Base-by-base conservation (phyloP, 2,113 vertebrate species). In the Sinosuthora webbiana region DNA sequence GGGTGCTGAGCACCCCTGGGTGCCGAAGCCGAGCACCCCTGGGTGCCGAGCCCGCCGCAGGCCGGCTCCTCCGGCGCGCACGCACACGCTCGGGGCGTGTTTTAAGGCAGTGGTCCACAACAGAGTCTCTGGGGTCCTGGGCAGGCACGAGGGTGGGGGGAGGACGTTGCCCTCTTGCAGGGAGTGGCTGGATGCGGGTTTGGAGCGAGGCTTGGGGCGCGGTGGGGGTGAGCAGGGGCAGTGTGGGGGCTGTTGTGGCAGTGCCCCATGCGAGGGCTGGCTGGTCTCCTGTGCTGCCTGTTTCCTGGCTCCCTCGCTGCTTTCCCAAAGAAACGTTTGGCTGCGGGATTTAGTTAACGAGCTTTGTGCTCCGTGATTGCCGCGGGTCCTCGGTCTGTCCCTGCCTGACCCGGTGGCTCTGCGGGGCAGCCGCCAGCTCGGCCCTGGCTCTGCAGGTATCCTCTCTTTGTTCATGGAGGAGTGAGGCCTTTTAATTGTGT, bases 31-130 rank as follows among this genome's bases (percentile, higher is more conserved):
- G 37, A 39, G 65, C 65, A 53, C 10, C 47, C n/a, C 6, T 0
- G 39, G 21, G 25, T 4, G 45, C 80, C 2, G 24, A 6, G 1
- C 53, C 10, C 23, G 69, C 92, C 73, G 11, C 80, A 3, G 67
- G 31, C 67, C 25, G 47, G 16, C 4, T 50, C 71, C 27, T 47
- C 12, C 33, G 78, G 21, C 6, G 6, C 20, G 39, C 82, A 10
- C 41, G 1, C 78, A 6, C 67, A 16, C 65, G n/a, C 83, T 42
- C 4, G 2, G 28, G 11, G 80, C 33, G 50, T 41, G 83, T 50
- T 90, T 90, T 97, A 98, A 98, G 96, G 98, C 97, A 97, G 94
- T 85, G 94, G 95, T 96, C 97, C 93, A 90, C 95, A 93, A 52
- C 83, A 44, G 94, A 84, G 92, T 95, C 91, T 80, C 84, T 49